Base-by-base conservation (phyloP, 1,140 invertebrate species). In the Calephelis nemesis region DNA sequence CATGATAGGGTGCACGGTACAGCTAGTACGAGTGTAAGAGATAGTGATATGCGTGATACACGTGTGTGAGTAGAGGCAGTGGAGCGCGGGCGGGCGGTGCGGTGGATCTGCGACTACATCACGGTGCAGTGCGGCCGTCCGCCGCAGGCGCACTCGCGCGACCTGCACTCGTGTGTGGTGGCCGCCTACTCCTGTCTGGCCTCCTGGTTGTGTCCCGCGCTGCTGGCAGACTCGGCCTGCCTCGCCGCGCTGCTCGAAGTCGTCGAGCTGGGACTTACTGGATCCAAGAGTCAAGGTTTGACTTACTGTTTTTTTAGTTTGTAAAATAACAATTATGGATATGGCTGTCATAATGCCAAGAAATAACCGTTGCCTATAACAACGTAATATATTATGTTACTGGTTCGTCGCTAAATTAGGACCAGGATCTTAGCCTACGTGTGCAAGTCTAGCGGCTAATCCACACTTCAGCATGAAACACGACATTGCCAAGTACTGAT, bases 91-190 rank as follows among this genome's bases (percentile, higher is more conserved):
- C 93, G 98, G 80, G 97, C 97, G n/a, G 97, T 99, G 5, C 98
- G 98, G 85, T 98, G 98, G 98, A 95, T 99, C 65, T 98, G 98
- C 91, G 98, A 99, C 93, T 99, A 99, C 87, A 99, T 99, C 77
- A 95, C 97, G 40, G 96, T 96, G 87, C 98, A 99, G 92, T 99
- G 99, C 93, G 98, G 96, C 73, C 94, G 98, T 64, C 98, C 98
- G 15, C 98, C 98, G 40, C 97, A 96, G 60, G 96, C 96, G 60
- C 99, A 99, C 94, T 99, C 98, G 7, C 97, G 98, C 89, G 98
- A 99, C 93, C 94, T 99, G 66, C 99, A 99, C 93, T 99, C 98
- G 6, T 98, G 98, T 69, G 99, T 99, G 72, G 98, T 99, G 19
- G 97, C 98, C 15, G 98, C 98, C 0, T 99, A 98, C 91, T 94